These are phyloP conservation scores for Geophilus truncorum DNA, from an alignment of 2,888 invertebrate species.

Conservation along the genomic window DNA sequence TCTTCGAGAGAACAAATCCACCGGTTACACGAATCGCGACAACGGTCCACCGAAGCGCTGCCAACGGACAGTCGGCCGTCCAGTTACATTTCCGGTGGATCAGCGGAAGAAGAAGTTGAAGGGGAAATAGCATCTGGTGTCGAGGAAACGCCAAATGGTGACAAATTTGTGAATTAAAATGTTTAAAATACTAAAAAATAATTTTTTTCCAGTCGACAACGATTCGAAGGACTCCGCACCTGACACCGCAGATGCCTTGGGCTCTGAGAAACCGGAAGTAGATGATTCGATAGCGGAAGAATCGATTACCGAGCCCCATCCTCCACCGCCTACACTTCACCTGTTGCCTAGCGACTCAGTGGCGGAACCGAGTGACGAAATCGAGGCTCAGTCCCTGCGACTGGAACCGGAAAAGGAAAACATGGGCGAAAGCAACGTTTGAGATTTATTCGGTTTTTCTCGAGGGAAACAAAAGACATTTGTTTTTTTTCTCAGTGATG, in stretches of 20 bases:
- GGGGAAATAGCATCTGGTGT: background rate
- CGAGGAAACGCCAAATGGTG: background rate
- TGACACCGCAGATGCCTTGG: background rate
- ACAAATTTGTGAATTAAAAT: background rate
- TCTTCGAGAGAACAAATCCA: constrained; percentile 61
- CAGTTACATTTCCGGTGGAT: constrained; percentile 43
- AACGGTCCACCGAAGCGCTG: constrained; percentile 39
- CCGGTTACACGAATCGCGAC: constrained; percentile 39
- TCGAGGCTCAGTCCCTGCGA: background rate
- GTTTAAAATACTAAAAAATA: too few species aligned
- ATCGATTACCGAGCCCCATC: background rate
- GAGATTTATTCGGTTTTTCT: background rate
- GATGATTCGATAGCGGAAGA: background rate
- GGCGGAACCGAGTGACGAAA: background rate
- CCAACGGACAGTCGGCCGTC: constrained; percentile 43
- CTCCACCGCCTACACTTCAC: background rate
- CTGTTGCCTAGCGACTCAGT: background rate
- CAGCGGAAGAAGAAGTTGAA: constrained; percentile 37
- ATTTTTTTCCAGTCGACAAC: background rate
- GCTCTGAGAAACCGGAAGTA: background rate
- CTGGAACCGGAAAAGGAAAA: background rate
- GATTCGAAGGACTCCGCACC: background rate
- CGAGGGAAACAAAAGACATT: background rate
- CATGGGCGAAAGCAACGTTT: background rate
- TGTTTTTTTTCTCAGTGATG: background rate